Base-by-base conservation (phyloP, 2,888 invertebrate species). In the Aspidiotus rigidus region DNA sequence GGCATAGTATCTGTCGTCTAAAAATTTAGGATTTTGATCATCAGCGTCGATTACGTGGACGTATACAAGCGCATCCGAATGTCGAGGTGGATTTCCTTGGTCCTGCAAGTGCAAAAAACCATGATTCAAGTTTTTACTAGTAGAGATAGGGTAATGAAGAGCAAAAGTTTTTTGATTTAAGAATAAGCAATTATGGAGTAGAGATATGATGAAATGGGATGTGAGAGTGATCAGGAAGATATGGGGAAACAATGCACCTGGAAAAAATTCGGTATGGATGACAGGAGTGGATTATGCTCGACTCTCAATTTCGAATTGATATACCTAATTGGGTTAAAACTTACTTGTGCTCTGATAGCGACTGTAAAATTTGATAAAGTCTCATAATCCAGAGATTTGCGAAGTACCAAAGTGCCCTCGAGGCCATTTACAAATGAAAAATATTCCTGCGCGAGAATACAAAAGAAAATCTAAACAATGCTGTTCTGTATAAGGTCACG, bases 21-120 rank as follows among this genome's bases (percentile, higher is more conserved):
- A 76, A 77, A 93, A 93, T 74, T 83, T 84, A 0, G 93, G 93
- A 80, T 93, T 93, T 79, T 93, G 93, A 78, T 93, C 93, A 75
- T 93, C 93, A 0, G 93, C 92, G 77, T 93, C 93, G 28, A 90
- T 84, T 57, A 93, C 87, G 72, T 87, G 85, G 0, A 94, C 88
- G 5, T 83, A 83, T 6, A 94, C 82, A 41, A 82, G 79, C 0
- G 93, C 88, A 75, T 90, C 89, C 54, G 87, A 86, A 75, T 84
- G 84, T 74, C 84, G 84, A 0, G 93, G 87, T 2, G 93, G 92
- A 57, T 84, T 83, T 39, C 92, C 93, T 77, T 88, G 89, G 79
- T 93, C 93, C 79, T 86, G 82, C 64, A 71, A 73, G 72, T 42
- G 6, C 13, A 56, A 16, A n/a, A 64, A 56, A 54, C 53, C 2